These are phyloP conservation scores for Macrophya annulata DNA, from an alignment of 2,888 invertebrate species.

Conservation along the genomic window DNA sequence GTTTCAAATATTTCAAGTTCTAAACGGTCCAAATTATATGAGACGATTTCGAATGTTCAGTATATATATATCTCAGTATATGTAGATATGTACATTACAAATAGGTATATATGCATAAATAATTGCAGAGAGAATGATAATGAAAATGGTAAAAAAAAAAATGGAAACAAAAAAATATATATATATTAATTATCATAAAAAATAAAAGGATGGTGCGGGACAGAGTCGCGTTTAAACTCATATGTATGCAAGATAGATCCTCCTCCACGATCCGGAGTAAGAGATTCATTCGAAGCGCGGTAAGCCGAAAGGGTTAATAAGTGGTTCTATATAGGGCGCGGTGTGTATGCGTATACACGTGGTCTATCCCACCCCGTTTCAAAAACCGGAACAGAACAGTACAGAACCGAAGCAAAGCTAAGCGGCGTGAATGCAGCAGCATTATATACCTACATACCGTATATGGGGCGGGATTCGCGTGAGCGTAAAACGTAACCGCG, in stretches of 20 bases:
- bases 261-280: background rate
- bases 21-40: too few species aligned
- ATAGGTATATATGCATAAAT: background rate
- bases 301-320: conserved; percentile 47
- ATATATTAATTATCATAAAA: too few species aligned
- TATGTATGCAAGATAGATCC: background rate
- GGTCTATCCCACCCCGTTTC: conserved; percentile 11
- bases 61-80: too few species aligned
- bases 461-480: background rate
- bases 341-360: conserved; percentile 16
- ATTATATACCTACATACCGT: background rate
- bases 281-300: conserved; percentile 32
- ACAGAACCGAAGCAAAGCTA: background rate
- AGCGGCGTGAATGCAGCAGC: background rate
- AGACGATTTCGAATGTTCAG: too few species aligned
- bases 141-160: background rate
- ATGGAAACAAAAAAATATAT: too few species aligned
- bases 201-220: background rate
- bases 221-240: background rate
- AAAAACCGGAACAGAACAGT: background rate
- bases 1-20: too few species aligned
- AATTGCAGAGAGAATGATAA: background rate
- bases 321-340: conserved; percentile 49
- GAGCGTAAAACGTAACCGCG: background rate
- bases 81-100: too few species aligned